A percentile compares a stretch with the other conserved stretches of the same genome.
Conservation (phyloP, 1,140 invertebrate genomes). For the Sminthurinus signatus region DNA sequence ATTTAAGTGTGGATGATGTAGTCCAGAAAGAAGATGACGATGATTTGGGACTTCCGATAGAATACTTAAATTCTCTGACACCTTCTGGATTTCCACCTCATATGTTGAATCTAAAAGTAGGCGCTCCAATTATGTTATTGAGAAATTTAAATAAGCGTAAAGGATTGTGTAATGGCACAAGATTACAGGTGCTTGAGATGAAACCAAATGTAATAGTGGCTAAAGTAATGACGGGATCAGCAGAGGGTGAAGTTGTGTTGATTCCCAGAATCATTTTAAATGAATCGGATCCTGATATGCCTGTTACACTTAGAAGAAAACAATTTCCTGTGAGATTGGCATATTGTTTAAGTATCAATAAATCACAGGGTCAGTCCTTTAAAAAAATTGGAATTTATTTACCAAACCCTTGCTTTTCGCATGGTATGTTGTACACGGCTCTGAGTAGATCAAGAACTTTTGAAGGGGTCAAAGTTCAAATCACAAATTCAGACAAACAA, state of each 20-base stretch:
- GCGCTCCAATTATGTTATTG: conserved; percentile 29
- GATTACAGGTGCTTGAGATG: conserved; percentile 14
- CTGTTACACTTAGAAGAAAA: conserved; percentile 42
- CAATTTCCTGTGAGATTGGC: background rate
- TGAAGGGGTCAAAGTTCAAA: too few species aligned
- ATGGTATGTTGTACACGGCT: background rate
- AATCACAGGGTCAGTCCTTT: conserved; percentile 4
- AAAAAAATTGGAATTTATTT: background rate
- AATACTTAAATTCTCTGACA: conserved; percentile 20
- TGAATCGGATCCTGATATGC: conserved; percentile 42
- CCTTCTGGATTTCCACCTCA: conserved; percentile 36
- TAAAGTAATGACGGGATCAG: background rate
- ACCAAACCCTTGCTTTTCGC: background rate
- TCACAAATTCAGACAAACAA: too few species aligned
- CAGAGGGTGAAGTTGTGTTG: conserved; percentile 1
- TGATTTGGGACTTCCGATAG: background rate
- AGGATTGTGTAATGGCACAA: conserved; percentile 38
- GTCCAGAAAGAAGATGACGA: background rate
- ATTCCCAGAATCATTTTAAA: conserved; percentile 36
- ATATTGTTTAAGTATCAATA: background rate
- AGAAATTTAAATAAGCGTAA: conserved; percentile 21
- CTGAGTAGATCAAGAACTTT: background rate
- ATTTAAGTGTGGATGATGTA: conserved; percentile 4
- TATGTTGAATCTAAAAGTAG: conserved; percentile 33
- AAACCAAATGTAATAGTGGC: conserved; percentile 11